Percentiles rank a stretch among this genome's conserved stretches.
Evolutionary conservation across 2,888 invertebrate genomes (phyloP).

Genomic region (Hedya salicella): DNA sequence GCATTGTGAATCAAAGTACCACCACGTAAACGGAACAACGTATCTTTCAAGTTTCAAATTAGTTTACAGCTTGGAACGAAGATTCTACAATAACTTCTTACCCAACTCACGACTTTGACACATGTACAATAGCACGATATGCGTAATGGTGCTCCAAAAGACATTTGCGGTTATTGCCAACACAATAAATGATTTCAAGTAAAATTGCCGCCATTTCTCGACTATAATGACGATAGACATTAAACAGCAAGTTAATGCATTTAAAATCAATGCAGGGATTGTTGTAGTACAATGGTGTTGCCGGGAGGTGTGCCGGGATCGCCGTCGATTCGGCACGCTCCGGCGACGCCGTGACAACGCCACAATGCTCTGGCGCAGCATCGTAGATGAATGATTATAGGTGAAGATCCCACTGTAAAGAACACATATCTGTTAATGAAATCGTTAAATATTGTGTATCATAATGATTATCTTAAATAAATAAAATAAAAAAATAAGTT

Average conservation of each 20-base stretch:
- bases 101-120: constrained; percentile 43
- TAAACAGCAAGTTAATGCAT: constrained; percentile 64
- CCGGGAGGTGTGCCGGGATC: constrained; percentile 59
- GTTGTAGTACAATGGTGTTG: constrained; percentile 54
- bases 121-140: constrained; percentile 33
- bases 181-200: constrained; percentile 37
- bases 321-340: constrained; percentile 59
- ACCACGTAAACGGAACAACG: background rate
- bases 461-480: too few relatives aligned
- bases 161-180: constrained; percentile 41
- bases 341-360: constrained; percentile 61
- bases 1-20: too few relatives aligned
- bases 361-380: constrained; percentile 54
- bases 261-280: constrained; percentile 53
- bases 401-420: too few relatives aligned
- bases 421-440: too few relatives aligned
- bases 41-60: constrained; percentile 4
- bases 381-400: too few relatives aligned
- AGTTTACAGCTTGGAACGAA: constrained; percentile 12
- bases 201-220: constrained; percentile 28
- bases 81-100: constrained; percentile 22
- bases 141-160: constrained; percentile 25
- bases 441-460: too few relatives aligned
- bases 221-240: constrained; percentile 61
- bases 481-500: too few relatives aligned